Evolutionary conservation across 2,113 vertebrate species (phyloP), one percentile per base, ranked within the genome.

Genomic region (Sceloporus undulatus): DNA sequence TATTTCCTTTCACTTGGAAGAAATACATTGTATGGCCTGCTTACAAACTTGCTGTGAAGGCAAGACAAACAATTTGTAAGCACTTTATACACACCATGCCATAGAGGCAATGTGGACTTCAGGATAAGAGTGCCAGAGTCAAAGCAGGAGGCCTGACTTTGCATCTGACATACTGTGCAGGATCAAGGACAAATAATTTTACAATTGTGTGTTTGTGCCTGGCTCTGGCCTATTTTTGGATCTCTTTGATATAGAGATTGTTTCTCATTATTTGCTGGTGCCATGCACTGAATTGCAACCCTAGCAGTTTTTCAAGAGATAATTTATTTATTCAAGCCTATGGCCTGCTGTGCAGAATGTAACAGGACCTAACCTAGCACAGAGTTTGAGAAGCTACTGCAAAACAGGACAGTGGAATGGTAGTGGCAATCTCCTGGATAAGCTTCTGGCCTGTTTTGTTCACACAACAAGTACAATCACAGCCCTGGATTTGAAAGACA

Each of bases 201-300:
- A 38, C 56, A 52, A 90, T 86, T 90, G 29, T 90, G 29, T 59
- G 48, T 86, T 93, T 83, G 80, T 68, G 76, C 65, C 85, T 92
- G 84, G 78, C 88, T 56, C 83, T 84, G 84, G 70, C 91, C 90
- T 90, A 68, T 66, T 85, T 83, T 91, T 84, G 85, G 91, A 91
- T 73, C 73, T 65, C 93, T 92, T 92, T 92, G 91, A 83, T 1
- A 82, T 10, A 11, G 85, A 74, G 84, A 87, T 85, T 87, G 88
- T 94, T 92, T 93, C 91, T 84, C 93, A 90, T 87, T 91, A 38
- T 14, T 87, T 82, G 84, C 42, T 48, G 70, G 62, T 68, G 25
- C 21, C n/a, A 78, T 78, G 42, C 48, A 54, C 81, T 84, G 65
- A 77, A 71, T 19, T 78, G 73, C 80, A 84, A 77, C n/a, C 18